Conservation (phyloP, 2,797 vertebrate species). For the Salmo trutta region DNA sequence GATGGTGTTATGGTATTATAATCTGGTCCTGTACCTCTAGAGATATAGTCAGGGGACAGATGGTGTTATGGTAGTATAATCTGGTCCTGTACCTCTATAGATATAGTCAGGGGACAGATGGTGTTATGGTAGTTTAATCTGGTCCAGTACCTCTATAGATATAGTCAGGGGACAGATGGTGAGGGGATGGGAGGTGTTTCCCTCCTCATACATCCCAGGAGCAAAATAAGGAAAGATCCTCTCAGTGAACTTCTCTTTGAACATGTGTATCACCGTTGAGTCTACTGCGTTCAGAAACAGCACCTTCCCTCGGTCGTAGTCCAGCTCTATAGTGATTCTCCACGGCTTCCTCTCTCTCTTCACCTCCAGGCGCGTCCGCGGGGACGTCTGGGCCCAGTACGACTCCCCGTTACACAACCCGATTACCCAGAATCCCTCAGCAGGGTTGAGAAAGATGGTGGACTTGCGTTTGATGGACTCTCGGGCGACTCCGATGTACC, state of each 20-base stretch:
- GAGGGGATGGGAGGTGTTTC: conserved; percentile 41
- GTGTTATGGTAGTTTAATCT: neutral
- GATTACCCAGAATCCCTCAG: conserved; percentile 73
- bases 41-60: too few species aligned
- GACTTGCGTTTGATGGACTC: conserved; percentile 69
- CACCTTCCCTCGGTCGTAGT: conserved; percentile 70
- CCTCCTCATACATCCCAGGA: conserved; percentile 52
- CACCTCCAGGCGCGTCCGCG: conserved; percentile 50
- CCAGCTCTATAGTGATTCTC: conserved; percentile 66
- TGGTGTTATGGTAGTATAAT: neutral
- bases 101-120: conserved; percentile 13
- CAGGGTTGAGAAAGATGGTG: conserved; percentile 54
- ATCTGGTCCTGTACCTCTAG: too few species aligned
- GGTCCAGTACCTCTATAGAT: neutral
- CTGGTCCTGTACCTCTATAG: neutral
- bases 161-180: conserved; percentile 56
- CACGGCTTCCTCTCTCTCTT: conserved; percentile 62
- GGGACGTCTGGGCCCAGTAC: conserved; percentile 63
- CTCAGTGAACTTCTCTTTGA: conserved; percentile 68
- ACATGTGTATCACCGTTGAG: conserved; percentile 55
- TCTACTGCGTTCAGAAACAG: conserved; percentile 56
- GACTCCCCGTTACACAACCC: conserved; percentile 49
- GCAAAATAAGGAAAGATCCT: conserved; percentile 68
- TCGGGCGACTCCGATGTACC: conserved; percentile 66
- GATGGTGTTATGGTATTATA: too few species aligned